Percentiles rank a stretch among this genome's conserved stretches.
phyloP scores from a whole-genome alignment of 2,888 invertebrate genomes.

The Corbicula japonica region DNA sequence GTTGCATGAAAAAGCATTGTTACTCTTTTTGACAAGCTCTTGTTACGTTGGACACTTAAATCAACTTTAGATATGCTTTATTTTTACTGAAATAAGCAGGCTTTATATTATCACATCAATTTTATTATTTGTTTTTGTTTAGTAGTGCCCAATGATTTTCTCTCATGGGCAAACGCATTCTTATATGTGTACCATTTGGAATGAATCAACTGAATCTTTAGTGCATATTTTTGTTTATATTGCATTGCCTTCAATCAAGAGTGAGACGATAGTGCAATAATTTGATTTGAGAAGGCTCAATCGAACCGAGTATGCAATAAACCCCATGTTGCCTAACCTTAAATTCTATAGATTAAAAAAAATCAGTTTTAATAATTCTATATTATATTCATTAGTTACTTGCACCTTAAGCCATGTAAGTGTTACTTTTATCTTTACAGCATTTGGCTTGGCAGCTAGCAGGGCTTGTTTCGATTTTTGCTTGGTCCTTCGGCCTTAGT shows the following conservation, averaged over 20 bases:
- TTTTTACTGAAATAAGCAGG: neutral
- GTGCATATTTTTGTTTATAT: neutral
- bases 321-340: neutral
- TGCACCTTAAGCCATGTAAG: neutral
- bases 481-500: constrained; percentile 86
- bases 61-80: neutral
- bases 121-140: neutral
- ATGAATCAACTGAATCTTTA: neutral
- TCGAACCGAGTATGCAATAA: neutral
- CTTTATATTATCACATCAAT: neutral
- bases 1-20: neutral
- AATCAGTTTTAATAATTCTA: constrained; percentile 28
- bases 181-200: neutral
- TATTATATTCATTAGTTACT: constrained; percentile 1
- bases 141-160: neutral
- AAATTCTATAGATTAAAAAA: neutral
- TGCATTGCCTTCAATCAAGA: neutral
- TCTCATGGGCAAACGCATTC: neutral
- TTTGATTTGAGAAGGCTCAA: neutral
- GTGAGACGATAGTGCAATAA: neutral
- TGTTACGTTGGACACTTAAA: neutral
- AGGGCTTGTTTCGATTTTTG: constrained; percentile 86
- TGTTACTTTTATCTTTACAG: neutral
- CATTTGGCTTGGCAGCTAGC: constrained; percentile 84
- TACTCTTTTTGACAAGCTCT: neutral